A percentile compares a stretch with the other conserved stretches of the same genome.
phyloP scores from a whole-genome alignment of 2,888 invertebrate species.

The Ferdinandea cuprea region DNA sequence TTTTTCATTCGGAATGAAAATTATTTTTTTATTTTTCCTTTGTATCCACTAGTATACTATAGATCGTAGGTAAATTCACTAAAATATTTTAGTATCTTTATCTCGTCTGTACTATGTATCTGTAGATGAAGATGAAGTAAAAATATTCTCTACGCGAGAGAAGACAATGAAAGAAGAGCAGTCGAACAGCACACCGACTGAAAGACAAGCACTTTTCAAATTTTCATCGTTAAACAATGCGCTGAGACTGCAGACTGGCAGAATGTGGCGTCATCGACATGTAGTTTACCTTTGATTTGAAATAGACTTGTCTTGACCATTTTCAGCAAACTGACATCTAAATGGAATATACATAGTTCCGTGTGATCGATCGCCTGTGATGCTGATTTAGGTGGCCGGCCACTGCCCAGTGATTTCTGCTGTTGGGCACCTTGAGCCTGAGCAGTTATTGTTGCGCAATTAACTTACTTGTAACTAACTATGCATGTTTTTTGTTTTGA shows the following conservation, averaged over 20 bases:
- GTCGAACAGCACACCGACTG: conserved; percentile 22
- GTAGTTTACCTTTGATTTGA: conserved; percentile 43
- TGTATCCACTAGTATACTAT: conserved; percentile 39
- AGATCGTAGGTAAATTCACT: conserved; percentile 58
- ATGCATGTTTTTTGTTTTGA: too few species aligned
- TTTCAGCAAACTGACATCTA: conserved; percentile 68
- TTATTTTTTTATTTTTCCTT: conserved; percentile 22
- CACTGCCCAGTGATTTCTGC: conserved; percentile 23
- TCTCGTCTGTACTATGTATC: conserved; percentile 23
- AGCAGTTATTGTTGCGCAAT: neutral
- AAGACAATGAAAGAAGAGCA: conserved; percentile 58
- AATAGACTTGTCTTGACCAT: conserved; percentile 68
- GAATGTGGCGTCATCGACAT: conserved; percentile 43
- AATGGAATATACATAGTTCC: conserved; percentile 66
- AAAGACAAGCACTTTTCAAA: conserved; percentile 57
- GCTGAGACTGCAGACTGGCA: conserved; percentile 20
- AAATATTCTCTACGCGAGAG: conserved; percentile 43
- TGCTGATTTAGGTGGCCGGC: conserved; percentile 46
- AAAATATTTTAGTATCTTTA: conserved; percentile 20
- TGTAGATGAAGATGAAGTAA: conserved; percentile 10
- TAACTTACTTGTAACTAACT: too few species aligned
- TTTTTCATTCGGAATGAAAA: conserved; percentile 52
- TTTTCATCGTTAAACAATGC: conserved; percentile 40
- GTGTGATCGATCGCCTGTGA: conserved; percentile 33
- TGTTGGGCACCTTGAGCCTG: conserved; percentile 58